Percentiles rank a stretch among this genome's conserved stretches.
These are phyloP conservation scores for Pseudotriccus pelzelni DNA, from an alignment of 2,797 vertebrate species.

Conservation along the genomic window DNA sequence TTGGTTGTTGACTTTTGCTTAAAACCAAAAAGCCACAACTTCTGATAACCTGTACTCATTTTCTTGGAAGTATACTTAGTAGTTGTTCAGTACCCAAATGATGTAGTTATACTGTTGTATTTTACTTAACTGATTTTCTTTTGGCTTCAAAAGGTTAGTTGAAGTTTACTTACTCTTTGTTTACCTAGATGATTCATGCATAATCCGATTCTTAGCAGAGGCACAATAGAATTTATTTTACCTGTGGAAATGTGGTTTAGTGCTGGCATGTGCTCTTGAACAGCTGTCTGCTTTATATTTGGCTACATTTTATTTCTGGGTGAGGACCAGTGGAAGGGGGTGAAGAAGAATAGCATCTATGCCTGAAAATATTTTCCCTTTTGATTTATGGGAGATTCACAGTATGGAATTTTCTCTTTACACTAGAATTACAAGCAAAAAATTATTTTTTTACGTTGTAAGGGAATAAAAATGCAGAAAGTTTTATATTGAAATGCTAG, in stretches of 20 bases:
- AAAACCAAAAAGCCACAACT: not conserved
- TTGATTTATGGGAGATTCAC: not conserved
- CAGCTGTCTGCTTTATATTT: conserved; percentile 33
- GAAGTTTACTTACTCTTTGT: conserved; percentile 27
- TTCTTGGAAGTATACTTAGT: not conserved
- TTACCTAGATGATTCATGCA: not conserved
- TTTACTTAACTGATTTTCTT: conserved; percentile 7
- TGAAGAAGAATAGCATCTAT: not conserved
- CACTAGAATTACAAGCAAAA: not conserved
- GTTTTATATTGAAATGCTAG: not conserved
- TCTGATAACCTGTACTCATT: not conserved
- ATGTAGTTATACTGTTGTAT: not conserved
- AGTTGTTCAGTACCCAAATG: not conserved
- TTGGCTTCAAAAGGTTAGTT: not conserved
- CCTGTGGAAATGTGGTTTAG: conserved; percentile 18
- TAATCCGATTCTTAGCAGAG: conserved; percentile 17
- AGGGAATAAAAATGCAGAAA: not conserved
- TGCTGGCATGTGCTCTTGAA: conserved; percentile 16
- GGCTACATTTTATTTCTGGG: conserved; percentile 18
- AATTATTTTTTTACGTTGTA: not conserved
- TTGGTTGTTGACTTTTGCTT: not conserved
- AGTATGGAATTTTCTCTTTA: not conserved
- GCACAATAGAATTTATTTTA: conserved; percentile 37
- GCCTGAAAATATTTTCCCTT: conserved; percentile 14
- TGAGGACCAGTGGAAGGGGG: not conserved